Evolutionary conservation across 2,888 invertebrate genomes (phyloP), one percentile per base, ranked within the genome.

Genomic region (Ischnura elegans): DNA sequence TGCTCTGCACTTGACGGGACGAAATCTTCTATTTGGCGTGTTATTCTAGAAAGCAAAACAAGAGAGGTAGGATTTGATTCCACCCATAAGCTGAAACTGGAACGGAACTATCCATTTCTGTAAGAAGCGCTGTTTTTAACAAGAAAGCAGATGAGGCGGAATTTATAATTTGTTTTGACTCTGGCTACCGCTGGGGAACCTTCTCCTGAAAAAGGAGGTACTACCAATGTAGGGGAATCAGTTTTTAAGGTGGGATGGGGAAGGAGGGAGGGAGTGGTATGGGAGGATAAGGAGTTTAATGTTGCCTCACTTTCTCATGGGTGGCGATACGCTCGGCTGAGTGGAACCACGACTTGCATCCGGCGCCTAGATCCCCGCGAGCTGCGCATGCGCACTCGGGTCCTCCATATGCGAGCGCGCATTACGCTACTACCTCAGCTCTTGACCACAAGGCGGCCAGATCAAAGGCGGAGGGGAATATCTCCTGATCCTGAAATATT

Each of bases 271-370:
- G 42, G 55, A 55, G 36, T 2, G 61, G 21, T 21, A 61, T 6
- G 51, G 51, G n/a, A n/a, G 61, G 61, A 6, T 4, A 8, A n/a
- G 42, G 87, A 51, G 51, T 51, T 87, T 87, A 87, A 87, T 87
- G 87, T 87, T 87, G 87, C 87, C 55, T 90, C 90, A 90, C 90
- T 90, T 90, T 90, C 90, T 90, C 90, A 90, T 90, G 87, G 87
- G 87, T 87, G 90, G 90, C 90, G 90, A 90, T 90, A 90, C 90
- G 90, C 90, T 90, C 90, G 43, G 90, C 42, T 90, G 90, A 90
- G 90, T 90, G 90, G 90, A 90, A 90, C 90, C 90, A 90, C 90
- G 61, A 90, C 90, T 90, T 90, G 90, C 90, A 90, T 90, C 90
- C 90, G 90, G 90, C 90, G 87, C 87, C 87, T 87, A 87, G 87